These are phyloP conservation scores for Butorides virescens DNA, from an alignment of 2,113 vertebrate genomes.

Conservation along the genomic window DNA sequence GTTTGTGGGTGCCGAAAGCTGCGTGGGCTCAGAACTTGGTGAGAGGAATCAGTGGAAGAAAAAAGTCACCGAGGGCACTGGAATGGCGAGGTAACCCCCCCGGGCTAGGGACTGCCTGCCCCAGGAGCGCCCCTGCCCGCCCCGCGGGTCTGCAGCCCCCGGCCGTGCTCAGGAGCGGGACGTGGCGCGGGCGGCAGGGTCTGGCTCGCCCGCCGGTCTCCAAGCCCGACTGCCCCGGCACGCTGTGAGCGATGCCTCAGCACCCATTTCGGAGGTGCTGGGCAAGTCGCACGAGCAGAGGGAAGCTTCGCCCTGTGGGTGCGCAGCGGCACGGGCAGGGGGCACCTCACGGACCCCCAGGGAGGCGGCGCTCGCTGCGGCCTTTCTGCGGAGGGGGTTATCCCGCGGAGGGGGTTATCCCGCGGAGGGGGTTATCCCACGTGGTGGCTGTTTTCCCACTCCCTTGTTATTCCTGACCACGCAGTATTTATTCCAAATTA, in stretches of 20 bases:
- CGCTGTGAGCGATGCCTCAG: accelerated
- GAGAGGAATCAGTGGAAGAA: neutral
- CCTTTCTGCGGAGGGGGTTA: neutral
- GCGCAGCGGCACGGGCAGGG: too few species aligned
- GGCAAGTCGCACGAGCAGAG: neutral
- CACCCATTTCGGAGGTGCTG: neutral
- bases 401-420: neutral
- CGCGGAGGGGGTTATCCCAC: neutral
- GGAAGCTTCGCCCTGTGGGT: neutral
- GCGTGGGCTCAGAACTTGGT: neutral
- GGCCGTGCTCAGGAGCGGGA: too few species aligned
- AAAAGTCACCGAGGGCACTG: neutral
- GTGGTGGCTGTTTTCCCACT: neutral
- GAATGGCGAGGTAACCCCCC: neutral
- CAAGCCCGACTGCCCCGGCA: too few species aligned
- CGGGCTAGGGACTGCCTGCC: too few species aligned
- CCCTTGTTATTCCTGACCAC: neutral
- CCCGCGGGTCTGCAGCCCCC: neutral
- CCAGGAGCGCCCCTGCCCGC: neutral
- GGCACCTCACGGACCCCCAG: neutral
- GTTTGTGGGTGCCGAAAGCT: neutral
- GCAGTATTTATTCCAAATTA: neutral
- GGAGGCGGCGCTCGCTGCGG: neutral
- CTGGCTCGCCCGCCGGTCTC: accelerated
- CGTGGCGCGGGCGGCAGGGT: accelerated